Conservation (phyloP, 2,113 vertebrate genomes). For the Tupaia tana region DNA sequence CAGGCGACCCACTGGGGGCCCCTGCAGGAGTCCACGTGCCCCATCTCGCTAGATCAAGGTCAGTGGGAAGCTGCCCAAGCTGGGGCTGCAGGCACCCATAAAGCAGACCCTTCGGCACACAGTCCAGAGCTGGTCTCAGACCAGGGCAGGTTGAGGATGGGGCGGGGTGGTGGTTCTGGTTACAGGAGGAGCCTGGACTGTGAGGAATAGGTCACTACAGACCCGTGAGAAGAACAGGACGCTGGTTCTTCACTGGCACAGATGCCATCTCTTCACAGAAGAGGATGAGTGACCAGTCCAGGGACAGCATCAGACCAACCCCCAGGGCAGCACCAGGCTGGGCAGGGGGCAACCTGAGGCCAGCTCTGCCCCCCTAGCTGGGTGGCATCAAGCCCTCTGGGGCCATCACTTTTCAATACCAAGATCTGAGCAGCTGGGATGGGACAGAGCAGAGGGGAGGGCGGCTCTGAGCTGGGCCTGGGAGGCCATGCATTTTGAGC, state of each 20-base stretch:
- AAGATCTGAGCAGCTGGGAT: neutral
- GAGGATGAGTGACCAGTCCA: neutral
- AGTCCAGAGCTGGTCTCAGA: neutral
- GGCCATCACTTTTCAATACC: no score
- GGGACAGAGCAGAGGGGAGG: neutral
- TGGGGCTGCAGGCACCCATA: neutral
- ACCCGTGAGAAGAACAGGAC: neutral
- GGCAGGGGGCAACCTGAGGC: neutral
- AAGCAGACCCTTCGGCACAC: neutral
- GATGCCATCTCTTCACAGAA: neutral
- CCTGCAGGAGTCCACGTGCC: neutral
- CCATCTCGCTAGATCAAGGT: no score
- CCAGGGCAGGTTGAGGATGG: no score
- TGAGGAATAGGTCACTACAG: neutral
- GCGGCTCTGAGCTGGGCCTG: neutral
- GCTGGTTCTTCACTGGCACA: neutral
- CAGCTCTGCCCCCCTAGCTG: neutral
- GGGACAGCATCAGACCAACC: neutral
- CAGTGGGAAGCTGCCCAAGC: neutral
- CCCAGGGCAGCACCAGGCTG: neutral
- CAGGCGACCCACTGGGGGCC: fast-evolving
- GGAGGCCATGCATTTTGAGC: neutral
- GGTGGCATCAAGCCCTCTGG: neutral
- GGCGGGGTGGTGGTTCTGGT: neutral
- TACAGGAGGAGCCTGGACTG: neutral